Conservation (phyloP, 2,797 vertebrate genomes). For the Schizothorax lantsangensis region DNA sequence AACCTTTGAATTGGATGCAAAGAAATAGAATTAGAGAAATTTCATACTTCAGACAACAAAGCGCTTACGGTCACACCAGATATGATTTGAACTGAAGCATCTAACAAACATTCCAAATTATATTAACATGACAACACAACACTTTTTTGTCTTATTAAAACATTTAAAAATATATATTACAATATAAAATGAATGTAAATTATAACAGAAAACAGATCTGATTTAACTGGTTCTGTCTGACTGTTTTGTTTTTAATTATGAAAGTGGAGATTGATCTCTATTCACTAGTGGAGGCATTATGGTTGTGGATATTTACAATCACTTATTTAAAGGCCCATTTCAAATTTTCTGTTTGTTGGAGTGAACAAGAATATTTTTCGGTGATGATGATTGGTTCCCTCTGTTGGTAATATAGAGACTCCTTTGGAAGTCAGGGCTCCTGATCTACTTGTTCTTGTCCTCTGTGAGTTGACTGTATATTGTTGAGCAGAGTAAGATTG, state of each 20-base stretch:
- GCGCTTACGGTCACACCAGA: background rate
- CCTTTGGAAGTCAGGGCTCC: background rate
- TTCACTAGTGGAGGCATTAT: background rate
- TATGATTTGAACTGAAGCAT: background rate
- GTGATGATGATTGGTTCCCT: background rate
- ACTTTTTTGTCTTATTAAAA: background rate
- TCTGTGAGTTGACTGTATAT: constrained; percentile 23
- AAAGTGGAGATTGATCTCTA: background rate
- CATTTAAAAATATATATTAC: background rate
- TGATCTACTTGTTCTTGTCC: constrained; percentile 11
- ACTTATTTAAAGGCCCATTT: background rate
- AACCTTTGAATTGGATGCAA: background rate
- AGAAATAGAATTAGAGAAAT: background rate
- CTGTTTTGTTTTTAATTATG: background rate
- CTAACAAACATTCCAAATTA: constrained; percentile 20
- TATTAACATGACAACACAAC: background rate
- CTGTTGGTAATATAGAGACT: background rate
- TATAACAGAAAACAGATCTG: no score
- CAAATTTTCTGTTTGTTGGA: background rate
- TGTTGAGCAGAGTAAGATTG: background rate
- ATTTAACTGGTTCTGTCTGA: constrained; percentile 1
- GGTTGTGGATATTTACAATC: background rate
- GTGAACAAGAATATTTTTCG: background rate
- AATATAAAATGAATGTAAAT: no score
- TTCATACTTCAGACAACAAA: background rate